Base-by-base conservation (phyloP, 92 coral and sea anemone species). In the Hydrozoanthus gracilis region DNA sequence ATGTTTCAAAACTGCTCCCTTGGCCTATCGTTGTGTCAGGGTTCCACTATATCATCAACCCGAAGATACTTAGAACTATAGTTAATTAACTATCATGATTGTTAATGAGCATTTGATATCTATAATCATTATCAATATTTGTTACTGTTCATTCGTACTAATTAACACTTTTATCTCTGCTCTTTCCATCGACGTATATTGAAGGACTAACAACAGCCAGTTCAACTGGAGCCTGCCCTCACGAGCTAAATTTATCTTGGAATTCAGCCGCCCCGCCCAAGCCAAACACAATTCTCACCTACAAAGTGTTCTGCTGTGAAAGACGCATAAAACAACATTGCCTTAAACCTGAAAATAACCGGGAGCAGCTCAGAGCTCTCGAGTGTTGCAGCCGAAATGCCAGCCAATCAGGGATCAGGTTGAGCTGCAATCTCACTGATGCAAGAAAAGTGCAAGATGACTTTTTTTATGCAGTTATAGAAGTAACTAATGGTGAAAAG, bases 301-400 rank as follows among this genome's bases (percentile, higher is more conserved):
- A 27, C 47, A 68, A 8, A 3, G 13, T 68, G 48, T 68, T 68
- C 44, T 68, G 73, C 44, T 68, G 73, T 20, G 82, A 65, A 76
- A 35, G 0, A 10, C 51, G 54, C 7, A 76, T 18, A 6, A 18
- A 12, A 6, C 45, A 44, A 35, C 8, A 48, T 54, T 76, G 82
- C 13, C 1, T 5, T 3, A 16, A 9, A 6, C 82, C 82, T 76
- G 48, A 27, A 14, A 0, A 0, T 18, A 51, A 54, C 18, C 4
- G 11, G 39, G 12, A 14, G 54, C 66, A 76, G 66, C 82, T 76
- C 65, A 76, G 35, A 20, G 6, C 18, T 0, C 54, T 76, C 48
- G 10, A 10, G 49, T 76, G 82, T 76, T 76, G 82, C 54, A 48
- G 54, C 9, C 35, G 27, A 27, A 20, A 4, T 20, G 9, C 65